Conservation (phyloP, 2,113 vertebrate genomes). For the Corydoras sp. region DNA sequence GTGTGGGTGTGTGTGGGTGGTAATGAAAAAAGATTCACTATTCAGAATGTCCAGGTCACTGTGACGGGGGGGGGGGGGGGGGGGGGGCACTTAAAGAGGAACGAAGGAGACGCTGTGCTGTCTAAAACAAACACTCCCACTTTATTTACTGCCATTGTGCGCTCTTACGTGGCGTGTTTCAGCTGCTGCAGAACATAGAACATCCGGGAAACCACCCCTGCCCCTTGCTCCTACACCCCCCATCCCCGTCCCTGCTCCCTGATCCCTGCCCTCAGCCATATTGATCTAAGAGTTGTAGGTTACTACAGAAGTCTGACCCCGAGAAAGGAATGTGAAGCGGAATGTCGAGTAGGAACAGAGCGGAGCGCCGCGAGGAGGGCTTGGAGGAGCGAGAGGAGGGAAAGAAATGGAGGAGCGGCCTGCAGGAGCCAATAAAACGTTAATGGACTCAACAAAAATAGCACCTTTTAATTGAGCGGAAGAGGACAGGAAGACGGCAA, state of each 20-base stretch:
- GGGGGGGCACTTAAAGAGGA: conserved; percentile 27
- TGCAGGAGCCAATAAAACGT: conserved; percentile 38
- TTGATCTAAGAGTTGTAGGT: no score
- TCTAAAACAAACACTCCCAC: conserved; percentile 9
- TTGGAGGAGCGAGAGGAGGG: conserved; percentile 10
- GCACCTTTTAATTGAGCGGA: conserved; percentile 47
- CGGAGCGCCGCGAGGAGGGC: not conserved
- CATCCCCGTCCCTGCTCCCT: no score
- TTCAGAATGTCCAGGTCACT: conserved; percentile 35
- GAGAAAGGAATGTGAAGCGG: no score
- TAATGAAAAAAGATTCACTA: not conserved
- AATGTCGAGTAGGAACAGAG: no score
- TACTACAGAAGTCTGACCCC: no score
- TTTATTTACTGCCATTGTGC: conserved; percentile 25
- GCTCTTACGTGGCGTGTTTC: no score
- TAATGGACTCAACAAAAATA: conserved; percentile 42
- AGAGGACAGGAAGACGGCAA: conserved; percentile 28
- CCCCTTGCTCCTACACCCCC: no score
- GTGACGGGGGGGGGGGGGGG: not conserved
- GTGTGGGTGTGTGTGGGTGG: conserved; percentile 18
- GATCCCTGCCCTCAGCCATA: no score
- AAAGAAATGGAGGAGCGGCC: not conserved
- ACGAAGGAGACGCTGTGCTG: conserved; percentile 18
- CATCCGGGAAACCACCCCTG: no score
- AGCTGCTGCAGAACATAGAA: no score